Evolutionary conservation across 2,113 vertebrate species (phyloP), one percentile per base, ranked within the genome.

Genomic region (Polypterus senegalus): DNA sequence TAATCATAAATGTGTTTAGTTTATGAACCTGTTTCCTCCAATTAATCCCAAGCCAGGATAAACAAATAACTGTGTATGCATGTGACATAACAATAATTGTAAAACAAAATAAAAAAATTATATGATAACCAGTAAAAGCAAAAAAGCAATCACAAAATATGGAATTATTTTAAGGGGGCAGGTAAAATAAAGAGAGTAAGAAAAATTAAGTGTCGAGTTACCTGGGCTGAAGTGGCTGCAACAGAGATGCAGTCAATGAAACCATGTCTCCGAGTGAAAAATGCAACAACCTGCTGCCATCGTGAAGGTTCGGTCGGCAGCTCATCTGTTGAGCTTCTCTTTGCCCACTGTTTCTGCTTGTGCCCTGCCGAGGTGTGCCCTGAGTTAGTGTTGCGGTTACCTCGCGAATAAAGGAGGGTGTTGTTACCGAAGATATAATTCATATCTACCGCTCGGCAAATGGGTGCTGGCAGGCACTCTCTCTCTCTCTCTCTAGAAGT

Each of bases 371-470:
- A 81, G 63, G 85, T 80, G 75, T 92, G 91, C 83, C 88, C 85
- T 58, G 87, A 86, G 70, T 83, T 81, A 49, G 86, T 68, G 69
- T 86, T 92, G 71, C 95, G 86, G 62, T 71, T 90, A 70, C 87
- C 85, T 46, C 92, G 91, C 65, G 93, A 90, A 86, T 93, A 94
- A 57, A 94, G 81, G 54, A 89, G 82, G 68, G 92, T 92, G 89
- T 94, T 97, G 90, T 97, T 97, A 68, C 95, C 95, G 63, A 97
- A 97, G 85, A 98, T 98, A 83, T 97, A 98, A 88, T 98, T 98
- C 95, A 98, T 98, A 79, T 86, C 84, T 79, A 84, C 81, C 77
- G 82, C 83, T 75, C 83, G 82, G 85, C 85, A 86, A 84, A 86
- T 86, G 84, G 82, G 78, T 86, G 82, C 79, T 83, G 80, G 85